Evolutionary conservation across 2,888 invertebrate genomes (phyloP).

Genomic region (Trachelus iudaicus): DNA sequence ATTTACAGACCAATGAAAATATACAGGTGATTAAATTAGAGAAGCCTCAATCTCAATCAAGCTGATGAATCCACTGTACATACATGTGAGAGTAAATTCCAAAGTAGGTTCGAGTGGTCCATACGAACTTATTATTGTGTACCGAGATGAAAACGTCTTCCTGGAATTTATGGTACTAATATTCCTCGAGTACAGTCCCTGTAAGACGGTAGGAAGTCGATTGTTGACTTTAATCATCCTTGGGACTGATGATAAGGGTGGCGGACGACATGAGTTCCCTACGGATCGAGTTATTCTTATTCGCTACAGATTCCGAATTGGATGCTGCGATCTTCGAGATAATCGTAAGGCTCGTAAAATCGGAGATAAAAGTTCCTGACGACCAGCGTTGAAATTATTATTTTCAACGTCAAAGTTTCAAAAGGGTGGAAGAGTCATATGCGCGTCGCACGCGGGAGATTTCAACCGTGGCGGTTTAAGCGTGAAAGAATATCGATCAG

Average conservation of each 20-base stretch:
- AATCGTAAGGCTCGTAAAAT: neutral
- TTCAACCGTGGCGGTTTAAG: conserved; percentile 1
- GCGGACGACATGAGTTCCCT: too few species aligned
- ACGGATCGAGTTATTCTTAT: neutral
- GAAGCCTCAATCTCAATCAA: neutral
- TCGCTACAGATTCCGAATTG: neutral
- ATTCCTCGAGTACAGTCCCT: neutral
- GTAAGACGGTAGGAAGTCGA: neutral
- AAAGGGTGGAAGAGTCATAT: neutral
- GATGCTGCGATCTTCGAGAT: too few species aligned
- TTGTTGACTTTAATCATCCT: neutral
- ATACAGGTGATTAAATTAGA: conserved; percentile 12
- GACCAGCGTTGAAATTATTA: neutral
- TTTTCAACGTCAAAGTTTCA: neutral
- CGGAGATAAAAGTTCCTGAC: neutral
- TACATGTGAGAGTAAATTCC: neutral
- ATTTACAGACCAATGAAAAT: neutral
- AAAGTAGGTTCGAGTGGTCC: neutral
- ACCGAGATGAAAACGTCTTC: neutral
- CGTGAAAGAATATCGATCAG: conserved; percentile 22
- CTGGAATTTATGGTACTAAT: neutral
- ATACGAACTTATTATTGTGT: neutral
- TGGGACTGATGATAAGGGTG: neutral
- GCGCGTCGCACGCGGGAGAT: neutral
- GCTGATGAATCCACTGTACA: neutral